Evolutionary conservation across 2,113 vertebrate species (phyloP), one percentile per base, ranked within the genome.

Genomic region (Clarias macrocephalus): DNA sequence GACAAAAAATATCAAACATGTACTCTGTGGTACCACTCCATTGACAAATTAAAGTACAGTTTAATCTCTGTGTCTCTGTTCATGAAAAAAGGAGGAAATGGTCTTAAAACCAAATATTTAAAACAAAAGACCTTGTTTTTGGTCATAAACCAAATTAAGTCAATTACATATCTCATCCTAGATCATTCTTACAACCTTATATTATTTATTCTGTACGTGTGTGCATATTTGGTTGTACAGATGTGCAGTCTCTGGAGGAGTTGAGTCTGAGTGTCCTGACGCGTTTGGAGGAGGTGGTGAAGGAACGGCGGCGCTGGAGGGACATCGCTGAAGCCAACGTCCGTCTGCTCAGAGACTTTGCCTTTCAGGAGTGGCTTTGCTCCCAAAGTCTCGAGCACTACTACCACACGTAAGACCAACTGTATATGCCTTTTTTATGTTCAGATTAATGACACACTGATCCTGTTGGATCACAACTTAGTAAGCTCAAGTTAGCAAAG

Each of bases 361-460:
- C 95, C 86, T 95, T 96, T 88, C 95, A 95, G 91, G 95, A 96
- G 95, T 96, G 95, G 95, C 95, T 96, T 75, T 95, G 93, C 89
- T 94, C 94, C 79, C 94, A 96, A 90, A 95, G 94, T 87, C 90
- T 96, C 77, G 95, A 95, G 90, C 95, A 95, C 89, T 95, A 95
- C 88, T 94, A 96, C 88, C 93, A 95, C 87, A 94, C 91, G 95
- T 96, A 93, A 94, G 94, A 3, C 19, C 28, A 79, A 59, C 63
- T 30, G 18, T 21, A 65, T n/a, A 59, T 25, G 56, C 57, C 23
- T n/a, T 63, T 54, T 15, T 48, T 48, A 19, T 21, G 19, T 75
- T 19, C 0, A 23, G 23, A 81, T 37, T 7, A 6, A 62, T 57
- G 8, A 28, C n/a, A 4, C 5, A 3, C 16, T 59, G n/a, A 54